Evolutionary conservation across 2,888 invertebrate genomes (phyloP).

Genomic region (Platynereis dumerilii): DNA sequence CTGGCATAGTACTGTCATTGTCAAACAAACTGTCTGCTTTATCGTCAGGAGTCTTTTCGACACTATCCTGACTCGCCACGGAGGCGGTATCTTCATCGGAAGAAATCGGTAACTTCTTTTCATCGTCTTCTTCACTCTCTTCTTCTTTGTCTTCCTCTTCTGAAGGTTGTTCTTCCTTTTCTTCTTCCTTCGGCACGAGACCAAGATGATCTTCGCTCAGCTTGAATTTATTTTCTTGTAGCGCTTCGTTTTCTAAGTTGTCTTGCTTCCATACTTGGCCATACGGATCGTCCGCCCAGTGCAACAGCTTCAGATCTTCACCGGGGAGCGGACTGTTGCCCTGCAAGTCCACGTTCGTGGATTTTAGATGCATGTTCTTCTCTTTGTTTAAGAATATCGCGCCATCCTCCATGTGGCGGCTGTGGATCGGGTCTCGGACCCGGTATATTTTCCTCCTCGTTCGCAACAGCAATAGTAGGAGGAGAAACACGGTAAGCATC

Average conservation of each 20-base stretch:
- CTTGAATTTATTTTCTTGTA: slow-evolving; percentile 4
- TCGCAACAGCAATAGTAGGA: slow-evolving; percentile 7
- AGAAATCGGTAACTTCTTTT: no score
- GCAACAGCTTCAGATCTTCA: background rate
- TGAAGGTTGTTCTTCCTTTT: slow-evolving; percentile 1
- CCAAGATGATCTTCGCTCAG: background rate
- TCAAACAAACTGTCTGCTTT: no score
- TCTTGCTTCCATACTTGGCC: slow-evolving; percentile 6
- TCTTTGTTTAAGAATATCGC: background rate
- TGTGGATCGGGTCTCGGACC: background rate
- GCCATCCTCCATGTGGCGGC: no score
- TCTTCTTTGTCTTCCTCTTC: slow-evolving; percentile 4
- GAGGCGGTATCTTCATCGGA: no score
- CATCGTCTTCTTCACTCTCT: no score
- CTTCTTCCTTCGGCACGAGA: background rate
- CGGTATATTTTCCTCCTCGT: slow-evolving; percentile 14
- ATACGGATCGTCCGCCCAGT: background rate
- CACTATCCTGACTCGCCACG: no score
- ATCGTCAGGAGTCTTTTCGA: no score
- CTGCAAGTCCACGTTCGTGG: slow-evolving; percentile 24
- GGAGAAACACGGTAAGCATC: background rate
- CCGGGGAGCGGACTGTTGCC: slow-evolving; percentile 21
- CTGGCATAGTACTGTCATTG: no score
- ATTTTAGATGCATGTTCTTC: slow-evolving; percentile 20
- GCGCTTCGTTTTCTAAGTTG: slow-evolving; percentile 6